Percentiles rank a stretch among this genome's conserved stretches.
These are phyloP conservation scores for Thalassaphorura encarpata DNA, from an alignment of 1,140 invertebrate genomes.

Conservation along the genomic window DNA sequence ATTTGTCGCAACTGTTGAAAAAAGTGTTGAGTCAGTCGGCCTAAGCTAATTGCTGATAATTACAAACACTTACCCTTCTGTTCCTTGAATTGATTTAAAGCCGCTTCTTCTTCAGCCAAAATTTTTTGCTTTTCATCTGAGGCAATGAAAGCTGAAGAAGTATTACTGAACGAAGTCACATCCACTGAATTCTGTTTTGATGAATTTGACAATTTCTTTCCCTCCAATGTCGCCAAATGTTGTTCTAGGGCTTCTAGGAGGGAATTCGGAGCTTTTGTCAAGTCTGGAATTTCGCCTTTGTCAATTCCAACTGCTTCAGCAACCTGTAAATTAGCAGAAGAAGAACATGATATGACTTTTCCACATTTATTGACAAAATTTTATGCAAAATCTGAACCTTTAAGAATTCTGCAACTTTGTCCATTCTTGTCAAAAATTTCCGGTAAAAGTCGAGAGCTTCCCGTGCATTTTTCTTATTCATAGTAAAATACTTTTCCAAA, in stretches of 20 bases:
- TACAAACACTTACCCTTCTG: constrained; percentile 29
- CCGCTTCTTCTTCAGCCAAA: constrained; percentile 87
- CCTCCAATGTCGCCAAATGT: constrained; percentile 85
- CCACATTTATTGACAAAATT: not conserved
- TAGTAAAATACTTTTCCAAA: constrained; percentile 96
- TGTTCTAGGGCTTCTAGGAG: constrained; percentile 94
- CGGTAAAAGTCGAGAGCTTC: constrained; percentile 98
- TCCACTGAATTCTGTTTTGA: constrained; percentile 32
- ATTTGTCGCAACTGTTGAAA: constrained; percentile 27
- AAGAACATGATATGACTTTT: too few relatives aligned
- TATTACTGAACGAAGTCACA: constrained; percentile 30
- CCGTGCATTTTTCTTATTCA: constrained; percentile 88
- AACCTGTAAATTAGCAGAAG: constrained; percentile 49
- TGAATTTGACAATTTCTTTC: constrained; percentile 55
- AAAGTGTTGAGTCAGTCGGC: too few relatives aligned
- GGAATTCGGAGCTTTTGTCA: constrained; percentile 94
- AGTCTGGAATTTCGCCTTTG: constrained; percentile 96
- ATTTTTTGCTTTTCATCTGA: constrained; percentile 57
- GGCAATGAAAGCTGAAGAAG: constrained; percentile 30
- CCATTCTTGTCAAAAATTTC: constrained; percentile 97
- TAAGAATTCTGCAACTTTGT: constrained; percentile 95
- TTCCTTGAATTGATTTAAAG: constrained; percentile 91
- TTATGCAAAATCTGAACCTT: constrained; percentile 52
- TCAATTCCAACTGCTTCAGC: constrained; percentile 75
- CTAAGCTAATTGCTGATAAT: too few relatives aligned